phyloP scores from a whole-genome alignment of 2,888 invertebrate species.

The Caenorhabditis sinica region DNA sequence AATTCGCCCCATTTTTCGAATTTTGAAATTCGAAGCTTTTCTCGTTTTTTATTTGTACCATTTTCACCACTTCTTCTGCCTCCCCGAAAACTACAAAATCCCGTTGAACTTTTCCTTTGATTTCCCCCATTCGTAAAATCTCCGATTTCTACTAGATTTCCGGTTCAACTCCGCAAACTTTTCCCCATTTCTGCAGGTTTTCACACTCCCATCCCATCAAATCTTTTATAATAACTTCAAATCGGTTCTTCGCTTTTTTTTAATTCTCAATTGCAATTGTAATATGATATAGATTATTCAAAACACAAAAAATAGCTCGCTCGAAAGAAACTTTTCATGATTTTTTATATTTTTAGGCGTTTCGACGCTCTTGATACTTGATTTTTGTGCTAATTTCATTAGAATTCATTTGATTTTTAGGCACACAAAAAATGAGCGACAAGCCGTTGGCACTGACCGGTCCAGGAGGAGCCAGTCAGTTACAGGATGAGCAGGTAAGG shows the following conservation, averaged over 20 bases:
- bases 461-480: constrained; percentile 37
- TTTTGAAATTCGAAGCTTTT: not conserved
- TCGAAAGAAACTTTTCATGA: not conserved
- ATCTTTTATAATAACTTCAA: not conserved
- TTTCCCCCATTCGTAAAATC: not conserved
- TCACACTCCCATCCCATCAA: too few species aligned
- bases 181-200: too few species aligned
- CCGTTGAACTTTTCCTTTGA: constrained; percentile 6
- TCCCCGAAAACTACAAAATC: too few species aligned
- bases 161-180: too few species aligned
- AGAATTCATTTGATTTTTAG: constrained; percentile 1
- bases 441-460: constrained; percentile 60
- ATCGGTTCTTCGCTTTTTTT: not conserved
- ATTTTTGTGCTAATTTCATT: not conserved
- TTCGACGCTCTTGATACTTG: not conserved
- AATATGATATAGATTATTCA: constrained; percentile 14
- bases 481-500: constrained; percentile 57
- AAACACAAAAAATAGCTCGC: too few species aligned
- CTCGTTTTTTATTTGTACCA: constrained; percentile 6
- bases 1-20: not conserved
- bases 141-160: not conserved
- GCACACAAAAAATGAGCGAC: constrained; percentile 21
- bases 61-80: not conserved
- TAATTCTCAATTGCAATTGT: not conserved
- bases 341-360: not conserved